Base-by-base conservation (phyloP, 2,113 vertebrate genomes). In the Anoplopoma fimbria region DNA sequence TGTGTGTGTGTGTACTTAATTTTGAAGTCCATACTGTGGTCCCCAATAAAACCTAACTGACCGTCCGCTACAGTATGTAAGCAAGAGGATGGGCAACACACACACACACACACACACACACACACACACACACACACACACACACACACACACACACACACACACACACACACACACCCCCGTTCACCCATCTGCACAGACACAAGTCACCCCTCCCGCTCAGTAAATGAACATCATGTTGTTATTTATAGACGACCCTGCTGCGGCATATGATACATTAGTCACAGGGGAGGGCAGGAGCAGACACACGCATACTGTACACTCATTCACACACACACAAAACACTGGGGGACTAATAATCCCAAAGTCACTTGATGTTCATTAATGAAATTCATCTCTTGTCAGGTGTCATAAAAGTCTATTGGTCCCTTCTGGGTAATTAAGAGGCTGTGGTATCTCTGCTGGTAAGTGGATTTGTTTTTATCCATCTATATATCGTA, bases 191-290 rank as follows among this genome's bases (percentile, higher is more conserved):
- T 89, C 86, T 87, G 85, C 70, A 63, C 78, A 81, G 83, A 87
- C 88, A 89, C 64, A 21, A 79, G 83, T 77, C 87, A 79, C 78
- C 82, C 82, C 74, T 82, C 83, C 77, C 17, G 4, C 77, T 79
- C 68, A 49, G 77, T 71, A 86, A 87, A 89, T 83, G 85, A 92
- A 91, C 88, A 89, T 89, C 85, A 67, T 67, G 89, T 74, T 87
- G 87, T 92, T 94, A 94, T 94, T 93, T 91, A 94, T 94, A 94
- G 91, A 91, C 12, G 81, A 92, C 91, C 86, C 86, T 68, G 36
- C 76, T 75, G 74, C 58, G 6, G 71, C 55, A 79, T 88, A 87
- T 82, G 85, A 92, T 87, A 87, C 79, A 89, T 87, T 86, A 89
- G 80, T 88, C 88, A 81, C 81, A 84, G 45, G 57, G 87, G 88